phyloP scores from a whole-genome alignment of 1,140 invertebrate species.

The Aphis craccivora region DNA sequence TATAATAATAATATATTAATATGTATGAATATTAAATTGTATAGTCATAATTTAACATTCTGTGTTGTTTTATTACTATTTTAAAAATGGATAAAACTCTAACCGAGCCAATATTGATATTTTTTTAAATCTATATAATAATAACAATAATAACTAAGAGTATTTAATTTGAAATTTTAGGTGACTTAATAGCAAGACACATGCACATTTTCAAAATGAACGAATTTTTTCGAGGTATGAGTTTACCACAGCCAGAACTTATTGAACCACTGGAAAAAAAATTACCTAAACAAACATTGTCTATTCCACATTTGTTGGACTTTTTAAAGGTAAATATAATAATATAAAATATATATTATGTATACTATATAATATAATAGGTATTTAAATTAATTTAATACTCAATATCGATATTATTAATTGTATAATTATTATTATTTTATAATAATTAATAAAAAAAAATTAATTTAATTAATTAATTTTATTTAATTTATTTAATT shows the following conservation, averaged over 20 bases:
- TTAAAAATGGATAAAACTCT: neutral
- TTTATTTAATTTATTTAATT: too few species aligned
- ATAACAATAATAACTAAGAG: neutral
- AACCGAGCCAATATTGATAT: neutral
- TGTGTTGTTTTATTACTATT: neutral
- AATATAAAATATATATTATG: too few species aligned
- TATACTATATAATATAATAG: too few species aligned
- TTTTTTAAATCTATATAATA: neutral
- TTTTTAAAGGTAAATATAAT: constrained; percentile 82
- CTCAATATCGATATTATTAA: neutral
- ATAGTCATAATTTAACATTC: neutral
- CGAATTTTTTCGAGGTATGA: constrained; percentile 93
- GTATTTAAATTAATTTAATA: neutral
- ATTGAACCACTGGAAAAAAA: constrained; percentile 80
- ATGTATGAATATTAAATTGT: too few species aligned
- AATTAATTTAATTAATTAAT: too few species aligned
- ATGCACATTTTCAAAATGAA: constrained; percentile 95
- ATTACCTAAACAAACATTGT: constrained; percentile 75
- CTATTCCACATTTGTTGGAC: constrained; percentile 76
- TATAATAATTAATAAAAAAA: too few species aligned
- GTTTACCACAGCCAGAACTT: constrained; percentile 88
- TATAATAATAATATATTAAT: neutral
- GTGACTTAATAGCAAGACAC: constrained; percentile 91
- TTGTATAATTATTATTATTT: too few species aligned
- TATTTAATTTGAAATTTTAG: constrained; percentile 63